Percentiles rank a stretch among this genome's conserved stretches.
phyloP scores from a whole-genome alignment of 2,888 invertebrate genomes.

The Drepanosiphum platanoidis region DNA sequence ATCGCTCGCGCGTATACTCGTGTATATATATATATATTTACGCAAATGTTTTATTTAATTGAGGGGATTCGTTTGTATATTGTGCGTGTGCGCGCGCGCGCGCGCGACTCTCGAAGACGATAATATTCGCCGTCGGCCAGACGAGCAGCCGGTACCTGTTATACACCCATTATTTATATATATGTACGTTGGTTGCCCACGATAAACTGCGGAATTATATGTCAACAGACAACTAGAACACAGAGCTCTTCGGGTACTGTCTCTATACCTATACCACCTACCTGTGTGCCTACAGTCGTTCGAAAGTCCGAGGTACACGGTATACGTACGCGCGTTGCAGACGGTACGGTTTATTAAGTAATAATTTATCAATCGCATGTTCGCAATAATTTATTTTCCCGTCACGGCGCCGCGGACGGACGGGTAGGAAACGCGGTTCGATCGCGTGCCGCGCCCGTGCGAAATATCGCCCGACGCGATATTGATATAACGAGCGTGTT shows the following conservation, averaged over 20 bases:
- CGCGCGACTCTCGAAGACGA: constrained; percentile 1
- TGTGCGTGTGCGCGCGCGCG: not conserved
- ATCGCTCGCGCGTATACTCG: not conserved
- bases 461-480: constrained; percentile 4
- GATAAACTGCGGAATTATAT: not conserved
- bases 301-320: not conserved
- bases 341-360: no score
- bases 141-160: no score
- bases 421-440: not conserved
- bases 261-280: not conserved
- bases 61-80: not conserved
- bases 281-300: not conserved
- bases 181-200: no score
- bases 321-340: not conserved
- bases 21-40: no score
- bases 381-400: not conserved
- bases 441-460: constrained; percentile 16
- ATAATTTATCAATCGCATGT: constrained; percentile 9
- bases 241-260: not conserved
- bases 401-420: not conserved
- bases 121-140: not conserved
- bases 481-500: not conserved
- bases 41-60: constrained; percentile 9
- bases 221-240: constrained; percentile 3
- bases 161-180: no score